phyloP scores from a whole-genome alignment of 2,888 invertebrate species.

The Melanostoma scalare region DNA sequence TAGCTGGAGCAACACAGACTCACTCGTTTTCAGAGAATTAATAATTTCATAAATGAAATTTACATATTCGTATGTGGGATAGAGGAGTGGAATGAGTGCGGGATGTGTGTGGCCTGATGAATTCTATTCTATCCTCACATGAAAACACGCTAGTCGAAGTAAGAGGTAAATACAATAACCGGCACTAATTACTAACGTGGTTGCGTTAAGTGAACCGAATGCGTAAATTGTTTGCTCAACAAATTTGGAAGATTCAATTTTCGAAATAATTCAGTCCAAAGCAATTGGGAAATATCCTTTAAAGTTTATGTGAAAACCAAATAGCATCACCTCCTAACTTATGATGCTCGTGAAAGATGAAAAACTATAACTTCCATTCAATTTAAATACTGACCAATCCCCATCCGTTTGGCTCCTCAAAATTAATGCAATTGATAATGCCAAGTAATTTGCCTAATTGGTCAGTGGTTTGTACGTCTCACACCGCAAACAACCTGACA shows the following conservation, averaged over 20 bases:
- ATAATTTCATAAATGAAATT: slow-evolving; percentile 70
- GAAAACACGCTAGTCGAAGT: slow-evolving; percentile 26
- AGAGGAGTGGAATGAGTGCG: background rate
- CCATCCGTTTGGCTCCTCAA: too few relatives aligned
- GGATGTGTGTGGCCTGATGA: background rate
- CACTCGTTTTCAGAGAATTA: slow-evolving; percentile 51
- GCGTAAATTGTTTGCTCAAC: slow-evolving; percentile 41
- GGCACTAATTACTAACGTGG: slow-evolving; percentile 40
- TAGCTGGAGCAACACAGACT: background rate
- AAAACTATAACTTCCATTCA: too few relatives aligned
- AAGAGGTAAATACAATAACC: slow-evolving; percentile 15
- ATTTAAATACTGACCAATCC: too few relatives aligned
- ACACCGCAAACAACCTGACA: too few relatives aligned
- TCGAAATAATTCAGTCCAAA: background rate
- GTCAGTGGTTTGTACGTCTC: too few relatives aligned
- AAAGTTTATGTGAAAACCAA: background rate
- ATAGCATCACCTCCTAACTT: background rate
- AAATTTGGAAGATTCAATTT: slow-evolving; percentile 29
- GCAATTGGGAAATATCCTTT: background rate
- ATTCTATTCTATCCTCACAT: slow-evolving; percentile 18
- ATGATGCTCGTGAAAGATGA: too few relatives aligned
- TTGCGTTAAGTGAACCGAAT: slow-evolving; percentile 34
- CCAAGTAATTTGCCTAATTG: too few relatives aligned
- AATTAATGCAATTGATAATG: too few relatives aligned
- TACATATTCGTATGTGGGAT: slow-evolving; percentile 47